These are phyloP conservation scores for Sinocyclocheilus rhinocerous DNA, from an alignment of 2,113 vertebrate species.

Conservation along the genomic window DNA sequence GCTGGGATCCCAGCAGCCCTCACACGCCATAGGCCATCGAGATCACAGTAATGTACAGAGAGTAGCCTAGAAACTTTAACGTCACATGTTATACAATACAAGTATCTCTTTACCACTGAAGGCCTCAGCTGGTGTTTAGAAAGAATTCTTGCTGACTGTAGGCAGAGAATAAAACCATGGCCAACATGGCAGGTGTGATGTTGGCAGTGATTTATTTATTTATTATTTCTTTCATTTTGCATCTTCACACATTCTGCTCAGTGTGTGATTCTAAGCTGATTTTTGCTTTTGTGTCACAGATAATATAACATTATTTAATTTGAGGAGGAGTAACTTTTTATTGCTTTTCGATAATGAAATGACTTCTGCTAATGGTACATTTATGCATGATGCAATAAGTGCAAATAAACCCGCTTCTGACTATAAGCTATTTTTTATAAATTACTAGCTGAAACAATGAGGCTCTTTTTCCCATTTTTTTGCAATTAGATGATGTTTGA, in stretches of 20 bases:
- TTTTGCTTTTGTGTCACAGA: neutral
- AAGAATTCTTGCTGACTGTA: neutral
- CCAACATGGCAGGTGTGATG: slow-evolving; percentile 22
- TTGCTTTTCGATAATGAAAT: neutral
- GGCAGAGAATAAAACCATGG: slow-evolving; percentile 3
- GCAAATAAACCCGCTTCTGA: neutral
- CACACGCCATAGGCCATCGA: neutral
- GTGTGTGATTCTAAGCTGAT: neutral
- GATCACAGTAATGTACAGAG: slow-evolving; percentile 17
- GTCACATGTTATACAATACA: slow-evolving; percentile 2
- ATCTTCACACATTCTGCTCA: slow-evolving; percentile 25
- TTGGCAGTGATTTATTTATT: slow-evolving; percentile 19
- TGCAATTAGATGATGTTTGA: neutral
- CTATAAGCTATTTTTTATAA: neutral
- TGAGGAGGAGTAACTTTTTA: neutral
- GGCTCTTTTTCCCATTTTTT: neutral
- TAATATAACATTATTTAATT: slow-evolving; percentile 6
- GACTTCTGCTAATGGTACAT: neutral
- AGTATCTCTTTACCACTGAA: slow-evolving; percentile 10
- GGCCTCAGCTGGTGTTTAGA: slow-evolving; percentile 24
- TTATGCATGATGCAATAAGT: neutral
- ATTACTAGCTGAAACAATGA: neutral
- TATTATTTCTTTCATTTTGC: slow-evolving; percentile 21
- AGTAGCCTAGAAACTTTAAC: neutral
- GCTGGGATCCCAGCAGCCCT: slow-evolving; percentile 7